Evolutionary conservation across 2,888 invertebrate species (phyloP).

Genomic region (Daptonema setosum): DNA sequence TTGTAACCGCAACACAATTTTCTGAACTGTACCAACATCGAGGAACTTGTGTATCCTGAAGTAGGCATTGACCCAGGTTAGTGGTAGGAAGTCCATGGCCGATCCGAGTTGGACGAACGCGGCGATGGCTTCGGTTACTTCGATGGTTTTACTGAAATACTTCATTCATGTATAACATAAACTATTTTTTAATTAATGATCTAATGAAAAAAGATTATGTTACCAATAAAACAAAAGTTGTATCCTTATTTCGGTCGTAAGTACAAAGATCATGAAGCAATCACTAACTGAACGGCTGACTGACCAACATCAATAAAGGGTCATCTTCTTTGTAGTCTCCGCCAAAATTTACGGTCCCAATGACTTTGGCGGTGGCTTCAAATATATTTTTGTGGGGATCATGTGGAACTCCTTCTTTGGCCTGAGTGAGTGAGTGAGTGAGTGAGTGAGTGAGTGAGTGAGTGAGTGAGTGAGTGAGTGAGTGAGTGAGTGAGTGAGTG

Average conservation of each 20-base stretch:
- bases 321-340: neutral
- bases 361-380: neutral
- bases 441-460: too few species aligned
- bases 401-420: neutral
- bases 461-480: too few species aligned
- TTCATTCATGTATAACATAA: neutral
- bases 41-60: neutral
- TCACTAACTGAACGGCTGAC: too few species aligned
- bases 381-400: neutral
- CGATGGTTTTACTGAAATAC: neutral
- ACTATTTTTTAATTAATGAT: neutral
- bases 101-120: neutral
- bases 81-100: neutral
- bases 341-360: constrained; percentile 3
- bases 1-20: too few species aligned
- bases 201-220: neutral
- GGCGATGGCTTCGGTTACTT: neutral
- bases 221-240: neutral
- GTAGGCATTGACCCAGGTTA: neutral
- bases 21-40: too few species aligned
- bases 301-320: neutral
- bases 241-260: too few species aligned
- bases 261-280: too few species aligned
- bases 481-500: too few species aligned
- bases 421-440: too few species aligned